These are phyloP conservation scores for Pseudorectes ferrugineus DNA, from an alignment of 2,113 vertebrate genomes.

Conservation along the genomic window DNA sequence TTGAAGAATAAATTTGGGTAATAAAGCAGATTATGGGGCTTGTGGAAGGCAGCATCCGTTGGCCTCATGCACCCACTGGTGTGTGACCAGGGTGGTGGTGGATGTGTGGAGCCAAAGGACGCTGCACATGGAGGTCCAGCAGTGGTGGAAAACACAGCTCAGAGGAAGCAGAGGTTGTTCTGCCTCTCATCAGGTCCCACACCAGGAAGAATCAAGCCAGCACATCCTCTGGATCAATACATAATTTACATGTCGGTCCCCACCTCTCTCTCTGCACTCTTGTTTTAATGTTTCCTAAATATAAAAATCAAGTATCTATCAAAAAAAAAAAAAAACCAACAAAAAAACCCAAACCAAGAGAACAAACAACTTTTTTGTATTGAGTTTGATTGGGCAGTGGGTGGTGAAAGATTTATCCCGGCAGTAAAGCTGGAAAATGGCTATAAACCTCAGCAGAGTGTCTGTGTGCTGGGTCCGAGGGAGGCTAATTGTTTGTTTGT, in stretches of 20 bases:
- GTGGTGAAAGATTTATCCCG: constrained; percentile 55
- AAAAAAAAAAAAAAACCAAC: background rate
- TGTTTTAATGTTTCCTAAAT: background rate
- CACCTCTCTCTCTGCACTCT: background rate
- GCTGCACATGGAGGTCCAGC: background rate
- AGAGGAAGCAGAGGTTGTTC: background rate
- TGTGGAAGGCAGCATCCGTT: background rate
- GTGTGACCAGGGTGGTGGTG: background rate
- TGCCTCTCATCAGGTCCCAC: background rate
- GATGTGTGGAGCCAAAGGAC: background rate
- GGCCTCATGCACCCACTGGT: fast-evolving
- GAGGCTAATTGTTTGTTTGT: constrained; percentile 70
- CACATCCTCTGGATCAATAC: background rate
- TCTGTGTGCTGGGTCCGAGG: constrained; percentile 45
- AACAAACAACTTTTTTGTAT: background rate
- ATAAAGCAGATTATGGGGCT: background rate
- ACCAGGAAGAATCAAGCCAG: background rate
- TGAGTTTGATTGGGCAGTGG: constrained; percentile 34
- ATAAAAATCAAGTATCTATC: background rate
- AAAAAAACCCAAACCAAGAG: background rate
- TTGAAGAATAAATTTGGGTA: background rate
- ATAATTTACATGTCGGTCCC: background rate
- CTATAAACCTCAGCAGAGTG: constrained; percentile 51
- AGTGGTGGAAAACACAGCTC: background rate
- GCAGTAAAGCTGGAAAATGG: constrained; percentile 60